phyloP scores from a whole-genome alignment of 2,113 vertebrate species.

The Numenius arquata region DNA sequence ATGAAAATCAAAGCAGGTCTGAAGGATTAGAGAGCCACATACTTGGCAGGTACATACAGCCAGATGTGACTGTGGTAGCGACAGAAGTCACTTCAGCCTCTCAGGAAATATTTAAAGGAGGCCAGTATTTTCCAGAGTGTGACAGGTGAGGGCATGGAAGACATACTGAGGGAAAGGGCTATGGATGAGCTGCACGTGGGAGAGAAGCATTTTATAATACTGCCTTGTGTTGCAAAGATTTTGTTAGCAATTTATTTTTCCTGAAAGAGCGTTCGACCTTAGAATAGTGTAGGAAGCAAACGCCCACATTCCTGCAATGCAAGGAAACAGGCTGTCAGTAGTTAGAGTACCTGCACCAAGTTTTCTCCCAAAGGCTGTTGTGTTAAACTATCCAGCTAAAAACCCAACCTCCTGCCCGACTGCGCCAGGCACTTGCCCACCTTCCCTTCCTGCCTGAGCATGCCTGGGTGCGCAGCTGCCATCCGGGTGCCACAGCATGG shows the following conservation, averaged over 20 bases:
- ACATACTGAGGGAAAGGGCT: background rate
- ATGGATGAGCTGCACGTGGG: background rate
- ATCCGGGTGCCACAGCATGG: fast-evolving
- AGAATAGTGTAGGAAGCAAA: background rate
- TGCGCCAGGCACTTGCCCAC: fast-evolving
- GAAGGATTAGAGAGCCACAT: background rate
- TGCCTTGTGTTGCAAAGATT: background rate
- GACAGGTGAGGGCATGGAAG: background rate
- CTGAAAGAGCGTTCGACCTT: background rate
- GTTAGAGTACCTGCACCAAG: background rate
- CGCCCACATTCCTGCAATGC: background rate
- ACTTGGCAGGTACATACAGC: background rate
- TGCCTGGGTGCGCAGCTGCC: fast-evolving
- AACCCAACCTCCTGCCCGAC: background rate
- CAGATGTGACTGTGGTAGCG: background rate
- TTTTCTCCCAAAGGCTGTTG: background rate
- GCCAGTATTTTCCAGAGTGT: background rate
- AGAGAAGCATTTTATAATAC: background rate
- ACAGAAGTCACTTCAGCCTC: background rate
- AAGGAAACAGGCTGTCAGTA: background rate
- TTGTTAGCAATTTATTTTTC: background rate
- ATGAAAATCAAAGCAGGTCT: background rate
- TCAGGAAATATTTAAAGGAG: background rate
- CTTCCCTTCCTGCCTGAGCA: background rate
- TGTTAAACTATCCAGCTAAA: background rate